Evolutionary conservation across 2,113 vertebrate genomes (phyloP).

Genomic region (Chamaea fasciata): DNA sequence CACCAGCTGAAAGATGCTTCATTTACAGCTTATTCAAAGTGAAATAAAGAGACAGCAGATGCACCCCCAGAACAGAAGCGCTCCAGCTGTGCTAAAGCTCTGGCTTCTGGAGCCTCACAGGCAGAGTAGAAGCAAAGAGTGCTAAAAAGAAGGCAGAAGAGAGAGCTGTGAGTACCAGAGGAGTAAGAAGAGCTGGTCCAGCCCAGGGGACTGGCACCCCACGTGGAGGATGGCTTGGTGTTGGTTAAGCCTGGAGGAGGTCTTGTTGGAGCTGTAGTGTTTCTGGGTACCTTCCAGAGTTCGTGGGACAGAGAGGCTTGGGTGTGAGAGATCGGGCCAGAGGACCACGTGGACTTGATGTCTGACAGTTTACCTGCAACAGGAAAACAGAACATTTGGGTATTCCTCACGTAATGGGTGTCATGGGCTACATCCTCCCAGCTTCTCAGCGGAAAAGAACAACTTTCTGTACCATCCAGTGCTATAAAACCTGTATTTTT

Average conservation of each 20-base stretch:
- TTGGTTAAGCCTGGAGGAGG: constrained; percentile 93
- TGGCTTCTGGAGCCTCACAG: neutral
- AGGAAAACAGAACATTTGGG: neutral
- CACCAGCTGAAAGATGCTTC: neutral
- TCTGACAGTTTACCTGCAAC: constrained; percentile 90
- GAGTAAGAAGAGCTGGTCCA: constrained; percentile 93
- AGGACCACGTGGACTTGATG: constrained; percentile 96
- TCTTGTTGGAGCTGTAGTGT: constrained; percentile 85
- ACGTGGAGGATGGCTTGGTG: constrained; percentile 91
- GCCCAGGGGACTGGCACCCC: constrained; percentile 89
- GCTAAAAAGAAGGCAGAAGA: too few relatives aligned
- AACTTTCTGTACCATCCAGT: neutral
- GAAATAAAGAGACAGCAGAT: neutral
- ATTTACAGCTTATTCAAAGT: neutral
- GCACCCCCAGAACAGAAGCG: neutral
- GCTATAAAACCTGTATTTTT: neutral
- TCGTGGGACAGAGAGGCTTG: constrained; percentile 94
- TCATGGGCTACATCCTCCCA: neutral
- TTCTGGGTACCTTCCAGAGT: constrained; percentile 96
- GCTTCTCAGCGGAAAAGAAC: neutral
- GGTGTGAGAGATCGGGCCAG: constrained; percentile 89
- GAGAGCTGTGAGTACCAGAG: constrained; percentile 73
- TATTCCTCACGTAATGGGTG: neutral
- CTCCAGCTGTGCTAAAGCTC: neutral
- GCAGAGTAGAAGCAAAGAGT: neutral